Evolutionary conservation across 2,888 invertebrate genomes (phyloP).

Genomic region (Drosophila birchii): DNA sequence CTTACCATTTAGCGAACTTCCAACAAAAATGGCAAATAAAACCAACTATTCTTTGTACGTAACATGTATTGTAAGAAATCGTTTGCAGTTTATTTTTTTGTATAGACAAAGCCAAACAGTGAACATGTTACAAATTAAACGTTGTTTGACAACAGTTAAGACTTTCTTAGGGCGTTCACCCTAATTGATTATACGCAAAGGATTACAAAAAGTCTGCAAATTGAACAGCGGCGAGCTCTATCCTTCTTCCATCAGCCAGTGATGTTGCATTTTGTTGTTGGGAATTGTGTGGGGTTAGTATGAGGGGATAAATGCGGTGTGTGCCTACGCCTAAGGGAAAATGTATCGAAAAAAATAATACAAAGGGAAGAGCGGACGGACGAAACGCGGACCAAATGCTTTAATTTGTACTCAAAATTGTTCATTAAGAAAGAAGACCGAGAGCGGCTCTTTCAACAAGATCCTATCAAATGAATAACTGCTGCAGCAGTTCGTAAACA

Average conservation of each 20-base stretch:
- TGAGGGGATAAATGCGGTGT: slow-evolving; percentile 18
- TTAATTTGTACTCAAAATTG: slow-evolving; percentile 72
- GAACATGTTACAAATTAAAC: slow-evolving; percentile 49
- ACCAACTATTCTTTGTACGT: slow-evolving; percentile 44
- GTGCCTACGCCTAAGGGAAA: slow-evolving; percentile 31
- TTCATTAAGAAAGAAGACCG: slow-evolving; percentile 32
- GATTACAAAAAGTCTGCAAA: slow-evolving; percentile 36
- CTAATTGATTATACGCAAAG: slow-evolving; percentile 14
- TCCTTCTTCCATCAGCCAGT: slow-evolving; percentile 80
- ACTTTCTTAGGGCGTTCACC: slow-evolving; percentile 26
- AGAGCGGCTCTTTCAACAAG: not conserved
- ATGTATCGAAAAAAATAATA: slow-evolving; percentile 30
- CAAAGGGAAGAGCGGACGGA: slow-evolving; percentile 18
- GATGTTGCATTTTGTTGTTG: slow-evolving; percentile 45
- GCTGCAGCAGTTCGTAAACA: slow-evolving; percentile 67
- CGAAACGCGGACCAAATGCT: slow-evolving; percentile 59
- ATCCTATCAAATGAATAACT: slow-evolving; percentile 52
- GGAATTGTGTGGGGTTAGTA: slow-evolving; percentile 36
- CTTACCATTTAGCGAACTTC: slow-evolving; percentile 69
- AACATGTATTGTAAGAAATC: slow-evolving; percentile 42
- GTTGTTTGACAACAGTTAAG: slow-evolving; percentile 71
- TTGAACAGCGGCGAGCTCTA: slow-evolving; percentile 78
- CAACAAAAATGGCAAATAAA: slow-evolving; percentile 76
- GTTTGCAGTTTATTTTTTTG: slow-evolving; percentile 54
- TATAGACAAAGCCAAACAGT: slow-evolving; percentile 63